Evolutionary conservation across 2,113 vertebrate genomes (phyloP), one percentile per base, ranked within the genome.

Genomic region (Salvelinus sp.): DNA sequence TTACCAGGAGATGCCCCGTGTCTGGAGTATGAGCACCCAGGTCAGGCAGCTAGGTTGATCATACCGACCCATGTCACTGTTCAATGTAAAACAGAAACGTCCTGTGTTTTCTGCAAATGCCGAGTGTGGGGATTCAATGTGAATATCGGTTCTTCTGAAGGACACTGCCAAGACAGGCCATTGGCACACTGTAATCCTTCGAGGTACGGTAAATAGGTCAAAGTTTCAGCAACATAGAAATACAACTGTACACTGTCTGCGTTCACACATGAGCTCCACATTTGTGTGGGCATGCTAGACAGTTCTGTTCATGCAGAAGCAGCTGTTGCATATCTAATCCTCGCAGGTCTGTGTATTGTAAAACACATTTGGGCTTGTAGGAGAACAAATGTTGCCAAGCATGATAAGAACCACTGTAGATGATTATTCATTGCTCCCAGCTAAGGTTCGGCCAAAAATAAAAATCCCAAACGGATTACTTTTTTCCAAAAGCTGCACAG

Each of bases 1-100:
- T 92, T 93, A 92, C 87, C 82, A 38, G 38, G 85, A 83, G 86
- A 88, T 60, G 80, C 83, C 76, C 75, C 82, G 1, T 87, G 88
- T 90, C 91, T 90, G 69, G 48, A 6, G 79, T 80, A 75, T 81
- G 67, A 23, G 6, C 4, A n/a, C 71, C 81, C 70, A 5, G 80
- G 76, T 86, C 82, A 79, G 68, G 70, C 75, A 20, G 18, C 18
- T 7, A 47, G 68, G 33, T 13, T 67, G 65, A 16, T 68, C 14
- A 68, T 6, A 38, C 65, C 6, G n/a, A 62, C 58, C 58, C 0
- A 62, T 23, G n/a, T 62, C 5, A 22, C 18, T 10, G 58, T 22
- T 22, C 2, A n/a, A 62, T n/a, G 58, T 62, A n/a, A 62, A 22
- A n/a, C 7, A 62, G n/a, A 62, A 62, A 62, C 6, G n/a, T 10